These are phyloP conservation scores for Erythrolamprus reginae DNA, from an alignment of 2,113 vertebrate genomes.

Conservation along the genomic window DNA sequence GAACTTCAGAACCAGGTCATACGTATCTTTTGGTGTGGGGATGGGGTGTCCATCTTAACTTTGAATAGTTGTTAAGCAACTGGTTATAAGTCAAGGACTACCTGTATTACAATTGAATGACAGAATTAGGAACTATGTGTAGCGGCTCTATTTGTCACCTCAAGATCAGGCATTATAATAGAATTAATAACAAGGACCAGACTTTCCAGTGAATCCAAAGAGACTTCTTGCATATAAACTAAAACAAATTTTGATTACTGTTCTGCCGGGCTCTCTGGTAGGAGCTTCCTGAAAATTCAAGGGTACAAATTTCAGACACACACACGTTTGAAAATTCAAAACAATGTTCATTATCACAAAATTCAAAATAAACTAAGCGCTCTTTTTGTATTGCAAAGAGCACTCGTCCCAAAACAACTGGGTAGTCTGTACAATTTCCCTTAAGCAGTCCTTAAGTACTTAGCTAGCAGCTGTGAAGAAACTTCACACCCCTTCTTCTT, in stretches of 20 bases:
- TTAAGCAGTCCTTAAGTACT: no score
- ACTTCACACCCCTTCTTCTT: no score
- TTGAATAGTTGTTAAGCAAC: not conserved
- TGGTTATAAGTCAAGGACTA: not conserved
- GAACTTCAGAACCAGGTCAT: not conserved
- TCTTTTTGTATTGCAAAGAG: no score
- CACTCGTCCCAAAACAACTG: no score
- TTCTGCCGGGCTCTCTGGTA: no score
- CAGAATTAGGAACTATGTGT: not conserved
- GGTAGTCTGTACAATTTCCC: no score
- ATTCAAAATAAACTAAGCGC: no score
- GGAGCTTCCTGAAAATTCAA: no score
- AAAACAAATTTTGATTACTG: not conserved
- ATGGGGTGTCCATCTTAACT: not conserved
- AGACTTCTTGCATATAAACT: not conserved
- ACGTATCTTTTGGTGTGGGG: not conserved
- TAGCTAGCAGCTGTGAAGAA: no score
- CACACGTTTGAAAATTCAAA: no score
- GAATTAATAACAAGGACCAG: not conserved
- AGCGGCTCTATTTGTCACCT: not conserved
- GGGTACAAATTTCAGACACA: no score
- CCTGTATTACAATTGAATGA: not conserved
- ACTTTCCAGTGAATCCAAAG: not conserved
- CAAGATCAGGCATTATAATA: not conserved
- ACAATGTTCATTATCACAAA: no score